phyloP scores from a whole-genome alignment of 2,113 vertebrate genomes.

The Lichenostomus cassidix region DNA sequence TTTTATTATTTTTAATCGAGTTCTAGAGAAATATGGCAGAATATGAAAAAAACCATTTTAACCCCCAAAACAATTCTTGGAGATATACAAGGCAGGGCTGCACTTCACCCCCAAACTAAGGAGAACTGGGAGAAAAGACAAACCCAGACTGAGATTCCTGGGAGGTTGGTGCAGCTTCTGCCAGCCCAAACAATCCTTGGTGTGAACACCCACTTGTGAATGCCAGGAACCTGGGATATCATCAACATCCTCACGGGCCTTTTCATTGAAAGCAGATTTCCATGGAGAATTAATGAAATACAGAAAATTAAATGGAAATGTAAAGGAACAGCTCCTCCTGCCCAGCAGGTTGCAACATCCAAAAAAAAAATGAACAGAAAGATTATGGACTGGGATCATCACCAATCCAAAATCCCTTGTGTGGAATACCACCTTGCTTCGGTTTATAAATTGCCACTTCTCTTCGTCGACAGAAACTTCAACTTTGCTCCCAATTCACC shows the following conservation, averaged over 20 bases:
- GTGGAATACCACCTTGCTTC: neutral
- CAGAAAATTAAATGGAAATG: neutral
- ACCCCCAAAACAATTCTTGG: neutral
- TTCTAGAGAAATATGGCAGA: neutral
- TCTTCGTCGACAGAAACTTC: neutral
- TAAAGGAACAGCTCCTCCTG: neutral
- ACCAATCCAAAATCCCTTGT: neutral
- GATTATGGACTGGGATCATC: neutral
- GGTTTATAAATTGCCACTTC: neutral
- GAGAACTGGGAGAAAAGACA: neutral
- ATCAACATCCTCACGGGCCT: neutral
- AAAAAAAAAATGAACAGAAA: neutral
- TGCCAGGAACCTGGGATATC: neutral
- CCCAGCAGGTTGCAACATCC: neutral
- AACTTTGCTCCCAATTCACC: neutral
- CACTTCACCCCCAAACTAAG: neutral
- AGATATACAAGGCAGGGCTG: neutral
- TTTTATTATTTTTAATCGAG: neutral
- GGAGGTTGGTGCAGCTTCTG: neutral
- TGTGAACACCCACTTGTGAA: neutral
- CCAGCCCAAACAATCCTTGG: neutral
- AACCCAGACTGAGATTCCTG: neutral
- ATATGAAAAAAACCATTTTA: neutral
- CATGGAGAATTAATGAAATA: neutral
- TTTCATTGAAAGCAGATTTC: neutral